phyloP scores from a whole-genome alignment of 2,113 vertebrate genomes.

The Poecilia latipinna region DNA sequence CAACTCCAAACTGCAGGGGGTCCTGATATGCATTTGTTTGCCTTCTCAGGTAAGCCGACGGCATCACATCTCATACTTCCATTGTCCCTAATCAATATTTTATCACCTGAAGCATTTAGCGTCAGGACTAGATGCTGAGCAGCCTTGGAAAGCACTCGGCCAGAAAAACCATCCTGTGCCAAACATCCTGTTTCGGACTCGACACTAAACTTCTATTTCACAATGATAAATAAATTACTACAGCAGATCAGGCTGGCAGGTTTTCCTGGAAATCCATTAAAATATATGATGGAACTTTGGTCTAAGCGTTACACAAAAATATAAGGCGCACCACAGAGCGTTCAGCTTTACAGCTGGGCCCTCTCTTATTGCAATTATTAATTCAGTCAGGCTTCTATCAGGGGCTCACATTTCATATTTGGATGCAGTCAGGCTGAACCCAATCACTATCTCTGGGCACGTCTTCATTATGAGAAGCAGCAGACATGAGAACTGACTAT shows the following conservation, averaged over 20 bases:
- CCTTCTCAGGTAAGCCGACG: too few relatives aligned
- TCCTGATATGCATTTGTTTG: too few relatives aligned
- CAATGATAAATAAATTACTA: conserved; percentile 42
- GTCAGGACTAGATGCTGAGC: conserved; percentile 48
- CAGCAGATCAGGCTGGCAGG: neutral
- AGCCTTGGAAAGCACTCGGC: conserved; percentile 33
- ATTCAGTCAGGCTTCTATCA: conserved; percentile 48
- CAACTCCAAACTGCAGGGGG: too few relatives aligned
- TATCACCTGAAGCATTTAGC: neutral
- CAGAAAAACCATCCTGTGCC: conserved; percentile 42
- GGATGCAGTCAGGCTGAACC: conserved; percentile 40
- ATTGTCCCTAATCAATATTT: too few relatives aligned
- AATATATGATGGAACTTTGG: neutral
- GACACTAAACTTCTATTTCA: conserved; percentile 18
- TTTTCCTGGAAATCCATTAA: conserved; percentile 26
- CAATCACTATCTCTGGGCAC: conserved; percentile 24
- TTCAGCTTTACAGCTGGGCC: conserved; percentile 26
- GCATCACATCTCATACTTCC: too few relatives aligned
- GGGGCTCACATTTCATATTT: conserved; percentile 52
- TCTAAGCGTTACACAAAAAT: neutral
- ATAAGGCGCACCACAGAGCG: conserved; percentile 7
- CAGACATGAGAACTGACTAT: conserved; percentile 7
- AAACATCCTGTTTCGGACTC: conserved; percentile 22
- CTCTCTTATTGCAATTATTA: conserved; percentile 48
- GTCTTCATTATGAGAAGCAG: conserved; percentile 37